Evolutionary conservation across 2,113 vertebrate genomes (phyloP).

Genomic region (Ramphastos sulfuratus): DNA sequence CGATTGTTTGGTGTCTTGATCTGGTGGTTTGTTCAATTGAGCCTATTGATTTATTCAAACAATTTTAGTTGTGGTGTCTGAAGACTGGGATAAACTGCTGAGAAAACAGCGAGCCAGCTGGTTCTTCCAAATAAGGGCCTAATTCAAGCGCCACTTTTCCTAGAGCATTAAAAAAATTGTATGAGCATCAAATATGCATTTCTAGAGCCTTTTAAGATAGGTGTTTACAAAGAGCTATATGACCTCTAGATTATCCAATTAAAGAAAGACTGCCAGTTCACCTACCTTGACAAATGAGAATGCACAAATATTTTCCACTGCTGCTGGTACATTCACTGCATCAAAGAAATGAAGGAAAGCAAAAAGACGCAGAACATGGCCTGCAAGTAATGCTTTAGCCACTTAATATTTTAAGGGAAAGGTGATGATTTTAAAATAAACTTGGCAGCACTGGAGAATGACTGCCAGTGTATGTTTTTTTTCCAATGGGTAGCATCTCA

Average conservation of each 20-base stretch:
- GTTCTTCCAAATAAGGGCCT: not conserved
- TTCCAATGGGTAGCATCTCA: not conserved
- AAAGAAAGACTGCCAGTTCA: not conserved
- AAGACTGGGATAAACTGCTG: not conserved
- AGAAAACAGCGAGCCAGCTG: not conserved
- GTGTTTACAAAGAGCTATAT: not conserved
- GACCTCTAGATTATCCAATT: not conserved
- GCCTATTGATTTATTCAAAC: not conserved
- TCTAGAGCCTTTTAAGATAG: not conserved
- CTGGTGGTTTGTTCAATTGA: not conserved
- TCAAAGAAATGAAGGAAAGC: not conserved
- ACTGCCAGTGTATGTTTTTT: not conserved
- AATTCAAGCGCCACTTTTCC: not conserved
- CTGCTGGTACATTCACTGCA: not conserved
- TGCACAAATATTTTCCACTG: not conserved
- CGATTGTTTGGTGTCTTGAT: not conserved
- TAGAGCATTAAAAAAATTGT: not conserved
- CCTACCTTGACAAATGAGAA: not conserved
- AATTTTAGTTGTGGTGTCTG: not conserved
- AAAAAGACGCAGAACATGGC: not conserved
- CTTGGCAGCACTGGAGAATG: not conserved
- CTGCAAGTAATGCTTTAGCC: not conserved
- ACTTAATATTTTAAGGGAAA: not conserved
- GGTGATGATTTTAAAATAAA: not conserved
- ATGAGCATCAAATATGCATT: not conserved